A percentile compares a stretch with the other conserved stretches of the same genome.
Evolutionary conservation across 2,113 vertebrate genomes (phyloP).

Genomic region (Dissostichus mawsoni): DNA sequence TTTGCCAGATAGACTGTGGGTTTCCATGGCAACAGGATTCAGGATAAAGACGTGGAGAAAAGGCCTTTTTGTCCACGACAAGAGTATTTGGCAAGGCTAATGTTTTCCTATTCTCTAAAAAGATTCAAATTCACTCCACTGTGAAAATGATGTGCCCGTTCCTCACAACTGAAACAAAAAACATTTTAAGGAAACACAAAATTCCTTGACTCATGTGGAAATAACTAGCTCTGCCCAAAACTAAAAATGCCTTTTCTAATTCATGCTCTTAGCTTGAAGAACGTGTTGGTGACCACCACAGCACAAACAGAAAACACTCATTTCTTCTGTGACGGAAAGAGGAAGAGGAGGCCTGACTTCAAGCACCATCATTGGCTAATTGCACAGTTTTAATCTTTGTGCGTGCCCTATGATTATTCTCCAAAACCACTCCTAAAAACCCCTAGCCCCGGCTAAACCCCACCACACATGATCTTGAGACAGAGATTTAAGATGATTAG

Average conservation of each 20-base stretch:
- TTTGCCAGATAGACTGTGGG: constrained; percentile 55
- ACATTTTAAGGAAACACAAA: constrained; percentile 6
- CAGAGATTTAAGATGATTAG: constrained; percentile 35
- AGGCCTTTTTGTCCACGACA: constrained; percentile 53
- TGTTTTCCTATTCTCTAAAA: constrained; percentile 43
- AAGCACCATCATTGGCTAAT: constrained; percentile 23
- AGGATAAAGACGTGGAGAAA: constrained; percentile 37
- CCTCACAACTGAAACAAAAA: background rate
- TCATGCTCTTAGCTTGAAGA: background rate
- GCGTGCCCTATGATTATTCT: constrained; percentile 34
- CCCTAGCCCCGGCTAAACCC: background rate
- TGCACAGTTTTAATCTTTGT: constrained; percentile 26
- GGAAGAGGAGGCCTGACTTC: constrained; percentile 2
- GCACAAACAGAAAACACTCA: constrained; percentile 61
- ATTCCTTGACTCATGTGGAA: constrained; percentile 37
- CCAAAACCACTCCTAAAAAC: constrained; percentile 25
- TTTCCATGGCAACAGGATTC: constrained; percentile 74
- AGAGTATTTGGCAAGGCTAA: constrained; percentile 35
- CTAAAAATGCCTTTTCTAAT: background rate
- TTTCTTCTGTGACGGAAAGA: constrained; percentile 23
- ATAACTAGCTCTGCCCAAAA: background rate
- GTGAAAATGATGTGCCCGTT: background rate
- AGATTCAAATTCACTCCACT: background rate
- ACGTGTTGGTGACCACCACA: background rate
- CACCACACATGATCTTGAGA: constrained; percentile 7